These are phyloP conservation scores for Artibeus jamaicensis DNA, from an alignment of 2,797 vertebrate species.

Conservation along the genomic window DNA sequence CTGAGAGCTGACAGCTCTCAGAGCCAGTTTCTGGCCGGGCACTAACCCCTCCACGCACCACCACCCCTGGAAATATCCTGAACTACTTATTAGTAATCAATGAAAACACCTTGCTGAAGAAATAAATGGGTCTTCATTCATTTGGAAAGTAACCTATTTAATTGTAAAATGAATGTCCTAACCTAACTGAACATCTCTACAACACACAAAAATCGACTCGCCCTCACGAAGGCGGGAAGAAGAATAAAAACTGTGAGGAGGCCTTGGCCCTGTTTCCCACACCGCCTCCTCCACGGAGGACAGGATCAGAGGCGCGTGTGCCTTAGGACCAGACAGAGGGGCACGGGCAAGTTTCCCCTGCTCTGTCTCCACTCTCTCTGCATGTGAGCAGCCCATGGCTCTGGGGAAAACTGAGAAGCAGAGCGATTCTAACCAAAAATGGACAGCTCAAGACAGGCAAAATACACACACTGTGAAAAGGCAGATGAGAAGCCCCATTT, in stretches of 20 bases:
- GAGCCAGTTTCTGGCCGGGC: background rate
- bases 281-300: background rate
- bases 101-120: background rate
- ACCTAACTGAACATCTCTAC: background rate
- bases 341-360: background rate
- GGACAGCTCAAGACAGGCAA: background rate
- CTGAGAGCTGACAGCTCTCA: background rate
- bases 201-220: background rate
- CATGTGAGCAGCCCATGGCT: background rate
- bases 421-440: background rate
- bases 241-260: background rate
- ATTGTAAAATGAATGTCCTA: background rate
- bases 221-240: background rate
- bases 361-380: background rate
- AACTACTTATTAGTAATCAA: background rate
- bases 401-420: conserved; percentile 2
- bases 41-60: background rate
- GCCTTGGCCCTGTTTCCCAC: background rate
- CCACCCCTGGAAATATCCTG: background rate
- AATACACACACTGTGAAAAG: background rate
- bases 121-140: background rate
- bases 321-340: background rate
- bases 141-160: background rate
- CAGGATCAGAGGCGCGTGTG: background rate
- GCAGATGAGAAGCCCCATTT: background rate